phyloP scores from a whole-genome alignment of 2,797 vertebrate genomes.

The Acipenser ruthenus region DNA sequence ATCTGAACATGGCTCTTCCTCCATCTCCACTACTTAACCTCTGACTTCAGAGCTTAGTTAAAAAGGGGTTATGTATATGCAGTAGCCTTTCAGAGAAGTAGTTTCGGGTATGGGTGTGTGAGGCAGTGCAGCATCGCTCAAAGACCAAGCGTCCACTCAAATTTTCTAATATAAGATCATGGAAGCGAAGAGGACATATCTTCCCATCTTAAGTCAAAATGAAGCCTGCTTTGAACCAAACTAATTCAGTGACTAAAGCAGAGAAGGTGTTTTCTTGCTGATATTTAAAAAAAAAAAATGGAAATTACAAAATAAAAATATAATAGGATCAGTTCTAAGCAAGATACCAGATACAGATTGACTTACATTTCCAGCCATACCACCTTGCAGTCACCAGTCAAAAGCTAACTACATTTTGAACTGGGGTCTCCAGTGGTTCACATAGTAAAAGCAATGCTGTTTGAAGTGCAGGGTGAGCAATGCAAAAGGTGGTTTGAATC shows the following conservation, averaged over 20 bases:
- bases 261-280: neutral
- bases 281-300: neutral
- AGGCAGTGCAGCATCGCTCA: slow-evolving; percentile 17
- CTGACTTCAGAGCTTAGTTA: slow-evolving; percentile 16
- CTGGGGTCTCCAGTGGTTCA: no score
- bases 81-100: slow-evolving; percentile 13
- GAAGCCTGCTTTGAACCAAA: neutral
- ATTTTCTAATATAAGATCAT: slow-evolving; percentile 11
- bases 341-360: no score
- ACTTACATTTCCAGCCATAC: no score
- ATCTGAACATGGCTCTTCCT: slow-evolving; percentile 3
- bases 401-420: no score
- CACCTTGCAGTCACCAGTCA: no score
- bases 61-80: slow-evolving; percentile 17
- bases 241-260: slow-evolving; percentile 7
- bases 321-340: no score
- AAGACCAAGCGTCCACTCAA: slow-evolving; percentile 20
- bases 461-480: no score
- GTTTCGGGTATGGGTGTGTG: slow-evolving; percentile 11
- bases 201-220: slow-evolving; percentile 5
- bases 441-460: no score
- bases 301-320: no score
- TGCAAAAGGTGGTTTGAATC: no score
- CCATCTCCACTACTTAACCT: slow-evolving; percentile 12
- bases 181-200: neutral